phyloP scores from a whole-genome alignment of 1,140 invertebrate species.

The Orius insidiosus region DNA sequence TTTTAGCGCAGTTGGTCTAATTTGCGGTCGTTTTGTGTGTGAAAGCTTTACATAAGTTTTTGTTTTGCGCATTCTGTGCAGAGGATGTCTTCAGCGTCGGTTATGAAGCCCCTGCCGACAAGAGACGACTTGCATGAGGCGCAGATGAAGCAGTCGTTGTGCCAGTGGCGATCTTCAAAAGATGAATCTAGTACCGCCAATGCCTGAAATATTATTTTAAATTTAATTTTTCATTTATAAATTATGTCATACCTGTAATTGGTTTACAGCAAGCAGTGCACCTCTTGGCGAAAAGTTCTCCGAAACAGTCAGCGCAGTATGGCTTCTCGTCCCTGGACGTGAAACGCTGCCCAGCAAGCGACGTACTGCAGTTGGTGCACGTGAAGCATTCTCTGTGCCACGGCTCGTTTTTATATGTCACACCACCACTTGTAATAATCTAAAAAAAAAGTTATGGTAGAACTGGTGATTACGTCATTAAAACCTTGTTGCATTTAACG shows the following conservation, averaged over 20 bases:
- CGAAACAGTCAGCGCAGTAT: conserved; percentile 98
- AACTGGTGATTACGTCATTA: not conserved
- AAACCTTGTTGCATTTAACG: conserved; percentile 94
- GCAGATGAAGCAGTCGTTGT: conserved; percentile 99
- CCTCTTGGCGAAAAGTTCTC: conserved; percentile 93
- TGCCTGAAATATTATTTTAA: conserved; percentile 41
- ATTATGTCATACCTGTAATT: conserved; percentile 76
- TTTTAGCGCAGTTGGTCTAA: not conserved
- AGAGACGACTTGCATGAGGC: conserved; percentile 85
- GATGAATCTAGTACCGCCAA: conserved; percentile 97
- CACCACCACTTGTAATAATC: conserved; percentile 96
- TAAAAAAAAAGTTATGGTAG: conserved; percentile 29
- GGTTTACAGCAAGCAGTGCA: conserved; percentile 93
- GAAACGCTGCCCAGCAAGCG: conserved; percentile 92
- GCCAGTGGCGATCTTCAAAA: conserved; percentile 99
- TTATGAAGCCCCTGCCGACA: conserved; percentile 97
- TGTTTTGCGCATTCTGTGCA: conserved; percentile 98
- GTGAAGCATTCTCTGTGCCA: conserved; percentile 99
- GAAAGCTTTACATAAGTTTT: conserved; percentile 52
- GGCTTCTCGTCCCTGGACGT: conserved; percentile 97
- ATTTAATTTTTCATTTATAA: too few species aligned
- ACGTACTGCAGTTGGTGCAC: conserved; percentile 90
- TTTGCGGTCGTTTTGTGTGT: not conserved
- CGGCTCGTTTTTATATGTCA: conserved; percentile 98
- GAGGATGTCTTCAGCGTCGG: conserved; percentile 89